These are phyloP conservation scores for Rotaria sp. DNA, from an alignment of 2,888 invertebrate species.

Conservation along the genomic window DNA sequence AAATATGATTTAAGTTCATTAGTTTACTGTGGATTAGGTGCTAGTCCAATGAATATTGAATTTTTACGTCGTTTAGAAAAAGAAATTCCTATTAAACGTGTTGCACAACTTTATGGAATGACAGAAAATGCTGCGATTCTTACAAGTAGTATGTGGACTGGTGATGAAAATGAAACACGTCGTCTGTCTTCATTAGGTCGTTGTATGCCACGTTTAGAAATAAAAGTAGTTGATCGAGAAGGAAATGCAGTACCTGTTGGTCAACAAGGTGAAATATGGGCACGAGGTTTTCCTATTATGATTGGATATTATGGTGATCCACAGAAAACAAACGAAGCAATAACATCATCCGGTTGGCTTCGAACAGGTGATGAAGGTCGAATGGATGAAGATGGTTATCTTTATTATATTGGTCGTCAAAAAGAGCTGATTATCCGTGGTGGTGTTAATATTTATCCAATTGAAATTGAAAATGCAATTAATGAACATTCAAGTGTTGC, in stretches of 20 bases:
- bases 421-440: conserved; percentile 40
- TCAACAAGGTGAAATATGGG: conserved; percentile 32
- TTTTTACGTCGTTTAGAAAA: conserved; percentile 29
- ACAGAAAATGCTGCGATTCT: neutral
- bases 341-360: conserved; percentile 65
- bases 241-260: conserved; percentile 19
- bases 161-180: conserved; percentile 18
- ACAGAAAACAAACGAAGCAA: conserved; percentile 53
- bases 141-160: neutral
- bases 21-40: conserved; percentile 19
- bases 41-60: conserved; percentile 9
- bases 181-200: conserved; percentile 32
- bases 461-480: conserved; percentile 38
- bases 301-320: conserved; percentile 30
- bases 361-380: conserved; percentile 36
- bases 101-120: conserved; percentile 33
- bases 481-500: neutral
- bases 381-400: conserved; percentile 40
- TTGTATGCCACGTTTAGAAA: conserved; percentile 30
- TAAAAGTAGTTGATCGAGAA: conserved; percentile 34
- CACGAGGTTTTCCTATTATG: conserved; percentile 30
- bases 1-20: conserved; percentile 28
- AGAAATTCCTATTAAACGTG: conserved; percentile 29
- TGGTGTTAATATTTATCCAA: conserved; percentile 38
- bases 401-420: conserved; percentile 32